Base-by-base conservation (phyloP, 1,140 invertebrate genomes). In the Drosophila lini region DNA sequence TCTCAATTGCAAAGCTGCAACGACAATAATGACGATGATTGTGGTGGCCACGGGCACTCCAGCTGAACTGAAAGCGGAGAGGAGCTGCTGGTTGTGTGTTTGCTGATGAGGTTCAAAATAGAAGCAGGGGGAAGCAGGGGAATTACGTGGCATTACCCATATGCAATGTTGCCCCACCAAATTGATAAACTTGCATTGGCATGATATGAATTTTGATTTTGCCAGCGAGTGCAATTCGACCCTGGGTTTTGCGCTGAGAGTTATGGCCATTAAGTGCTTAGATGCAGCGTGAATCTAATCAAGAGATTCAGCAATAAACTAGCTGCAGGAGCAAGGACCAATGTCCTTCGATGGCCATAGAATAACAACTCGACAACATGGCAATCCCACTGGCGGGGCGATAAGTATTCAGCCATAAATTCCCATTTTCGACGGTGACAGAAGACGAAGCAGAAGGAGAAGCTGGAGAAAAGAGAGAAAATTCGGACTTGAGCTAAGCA, bases 121-220 rank as follows among this genome's bases (percentile, higher is more conserved):
- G 52, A 63, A 67, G 1, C 47, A 19, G 41, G 1, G 40, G 40
- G 40, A 3, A 4, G 40, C 1, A 1, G 7, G 7, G 4, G 28
- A 31, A 62, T 56, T 63, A 68, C 50, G 42, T 47, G 41, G 22
- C 64, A 78, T 85, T 68, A 84, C 78, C 78, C 68, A 85, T 78
- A 85, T 81, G 71, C 71, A 59, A 47, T 52, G 63, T 78, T 61
- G 50, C 15, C 60, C 38, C 36, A 2, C 32, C 16, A 28, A 73
- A 79, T 77, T 77, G 74, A 78, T 78, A 78, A 70, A 78, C 75
- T 78, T 45, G 34, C 57, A 62, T 61, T 78, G 74, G 34, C 74
- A 78, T 70, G 75, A 61, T 70, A 61, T 78, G 74, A 78, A 78
- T 78, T 78, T 78, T 57, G 74, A 78, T 78, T 78, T 77, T 34